A percentile compares a stretch with the other conserved stretches of the same genome.
Evolutionary conservation across 2,113 vertebrate species (phyloP).

Genomic region (Phaethon lepturus): DNA sequence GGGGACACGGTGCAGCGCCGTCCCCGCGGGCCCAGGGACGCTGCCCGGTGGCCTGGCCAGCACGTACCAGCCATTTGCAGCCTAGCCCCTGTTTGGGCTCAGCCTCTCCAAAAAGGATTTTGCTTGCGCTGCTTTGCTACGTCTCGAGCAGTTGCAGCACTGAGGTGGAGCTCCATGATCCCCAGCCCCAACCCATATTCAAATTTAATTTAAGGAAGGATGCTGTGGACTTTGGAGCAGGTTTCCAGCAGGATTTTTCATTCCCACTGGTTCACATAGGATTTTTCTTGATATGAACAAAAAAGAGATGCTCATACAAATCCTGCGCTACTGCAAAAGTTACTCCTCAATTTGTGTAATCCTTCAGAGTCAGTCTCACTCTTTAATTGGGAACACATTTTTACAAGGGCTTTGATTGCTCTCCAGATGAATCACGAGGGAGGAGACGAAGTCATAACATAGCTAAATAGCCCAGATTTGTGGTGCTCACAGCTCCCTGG

Average conservation of each 20-base stretch:
- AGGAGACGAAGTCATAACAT: neutral
- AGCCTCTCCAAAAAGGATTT: neutral
- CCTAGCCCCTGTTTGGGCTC: neutral
- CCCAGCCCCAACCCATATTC: rapidly evolving
- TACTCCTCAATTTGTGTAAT: neutral
- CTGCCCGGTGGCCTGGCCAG: neutral
- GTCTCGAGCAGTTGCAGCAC: neutral
- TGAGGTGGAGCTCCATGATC: rapidly evolving
- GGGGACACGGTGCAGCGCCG: rapidly evolving
- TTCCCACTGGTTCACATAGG: neutral
- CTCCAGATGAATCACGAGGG: constrained; percentile 1
- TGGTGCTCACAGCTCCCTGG: neutral
- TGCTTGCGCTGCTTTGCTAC: neutral
- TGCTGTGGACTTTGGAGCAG: neutral
- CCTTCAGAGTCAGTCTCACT: neutral
- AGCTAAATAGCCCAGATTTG: constrained; percentile 28
- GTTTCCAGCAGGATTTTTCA: neutral
- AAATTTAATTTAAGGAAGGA: neutral
- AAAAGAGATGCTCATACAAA: neutral
- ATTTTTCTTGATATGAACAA: neutral
- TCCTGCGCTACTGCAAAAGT: neutral
- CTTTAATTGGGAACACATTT: constrained; percentile 20
- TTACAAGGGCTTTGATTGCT: constrained; percentile 11
- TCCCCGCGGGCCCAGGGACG: neutral
- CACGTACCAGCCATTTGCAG: neutral